Evolutionary conservation across 2,797 vertebrate species (phyloP).

Genomic region (Melanotaenia parkinsoni): DNA sequence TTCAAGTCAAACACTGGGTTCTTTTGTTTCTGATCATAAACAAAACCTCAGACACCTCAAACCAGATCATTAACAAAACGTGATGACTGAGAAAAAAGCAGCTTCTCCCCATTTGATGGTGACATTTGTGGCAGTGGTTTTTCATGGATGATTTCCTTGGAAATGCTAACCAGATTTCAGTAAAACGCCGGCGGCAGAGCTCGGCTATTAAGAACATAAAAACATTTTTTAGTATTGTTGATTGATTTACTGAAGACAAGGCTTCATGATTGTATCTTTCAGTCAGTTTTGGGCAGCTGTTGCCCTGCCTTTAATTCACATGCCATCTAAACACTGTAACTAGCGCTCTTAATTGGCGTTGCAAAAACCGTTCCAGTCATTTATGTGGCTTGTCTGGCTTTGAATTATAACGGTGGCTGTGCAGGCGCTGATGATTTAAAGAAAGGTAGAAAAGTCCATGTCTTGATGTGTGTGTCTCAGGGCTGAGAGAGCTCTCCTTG

Average conservation of each 20-base stretch:
- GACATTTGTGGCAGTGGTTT: slow-evolving; percentile 24
- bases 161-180: slow-evolving; percentile 29
- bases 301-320: neutral
- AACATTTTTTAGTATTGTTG: neutral
- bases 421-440: neutral
- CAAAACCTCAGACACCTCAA: slow-evolving; percentile 50
- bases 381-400: slow-evolving; percentile 3
- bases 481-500: slow-evolving; percentile 31
- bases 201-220: neutral
- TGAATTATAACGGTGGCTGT: neutral
- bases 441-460: neutral
- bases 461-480: slow-evolving; percentile 18
- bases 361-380: neutral
- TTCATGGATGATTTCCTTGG: slow-evolving; percentile 13
- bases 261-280: slow-evolving; percentile 3
- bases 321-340: neutral
- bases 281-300: neutral
- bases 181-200: neutral
- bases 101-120: slow-evolving; percentile 22
- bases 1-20: neutral
- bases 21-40: slow-evolving; percentile 16
- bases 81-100: slow-evolving; percentile 32
- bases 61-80: slow-evolving; percentile 15
- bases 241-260: slow-evolving; percentile 6
- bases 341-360: neutral